These are phyloP conservation scores for Enteromius anoplus DNA, from an alignment of 2,797 vertebrate species.

Conservation along the genomic window DNA sequence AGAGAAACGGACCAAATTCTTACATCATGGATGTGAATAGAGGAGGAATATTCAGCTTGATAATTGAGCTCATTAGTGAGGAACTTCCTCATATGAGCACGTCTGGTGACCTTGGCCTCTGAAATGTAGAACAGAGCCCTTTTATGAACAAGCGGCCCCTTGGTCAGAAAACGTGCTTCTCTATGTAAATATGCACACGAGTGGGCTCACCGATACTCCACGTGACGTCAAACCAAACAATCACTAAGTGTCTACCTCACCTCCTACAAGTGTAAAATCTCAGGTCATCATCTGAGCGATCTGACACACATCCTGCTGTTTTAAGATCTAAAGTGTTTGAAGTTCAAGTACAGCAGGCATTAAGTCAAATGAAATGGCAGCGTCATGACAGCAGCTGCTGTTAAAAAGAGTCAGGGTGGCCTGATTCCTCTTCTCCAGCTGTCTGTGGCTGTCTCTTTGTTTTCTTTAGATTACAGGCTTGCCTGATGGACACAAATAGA, in stretches of 20 bases:
- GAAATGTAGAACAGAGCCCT: conserved; percentile 70
- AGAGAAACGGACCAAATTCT: conserved; percentile 44
- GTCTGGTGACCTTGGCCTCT: conserved; percentile 78
- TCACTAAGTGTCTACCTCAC: conserved; percentile 57
- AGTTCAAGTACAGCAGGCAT: conserved; percentile 36
- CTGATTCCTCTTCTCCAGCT: conserved; percentile 22
- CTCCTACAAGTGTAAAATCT: conserved; percentile 9
- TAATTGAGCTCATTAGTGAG: conserved; percentile 78
- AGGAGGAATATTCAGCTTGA: conserved; percentile 58
- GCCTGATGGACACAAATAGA: conserved; percentile 18
- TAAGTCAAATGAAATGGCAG: conserved; percentile 13
- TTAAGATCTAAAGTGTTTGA: background rate
- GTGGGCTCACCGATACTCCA: conserved; percentile 29
- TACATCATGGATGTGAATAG: conserved; percentile 37
- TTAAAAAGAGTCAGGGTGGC: conserved; percentile 39
- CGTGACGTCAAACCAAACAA: conserved; percentile 57
- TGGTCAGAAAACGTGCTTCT: conserved; percentile 55
- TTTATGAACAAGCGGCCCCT: conserved; percentile 61
- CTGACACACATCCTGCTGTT: background rate
- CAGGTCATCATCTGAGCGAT: conserved; percentile 8
- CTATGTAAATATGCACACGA: conserved; percentile 10
- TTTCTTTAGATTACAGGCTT: conserved; percentile 25
- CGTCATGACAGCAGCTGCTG: conserved; percentile 18
- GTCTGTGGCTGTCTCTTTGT: conserved; percentile 35
- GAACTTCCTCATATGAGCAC: conserved; percentile 72